phyloP scores from a whole-genome alignment of 2,888 invertebrate genomes.

The Gryllus longicercus region DNA sequence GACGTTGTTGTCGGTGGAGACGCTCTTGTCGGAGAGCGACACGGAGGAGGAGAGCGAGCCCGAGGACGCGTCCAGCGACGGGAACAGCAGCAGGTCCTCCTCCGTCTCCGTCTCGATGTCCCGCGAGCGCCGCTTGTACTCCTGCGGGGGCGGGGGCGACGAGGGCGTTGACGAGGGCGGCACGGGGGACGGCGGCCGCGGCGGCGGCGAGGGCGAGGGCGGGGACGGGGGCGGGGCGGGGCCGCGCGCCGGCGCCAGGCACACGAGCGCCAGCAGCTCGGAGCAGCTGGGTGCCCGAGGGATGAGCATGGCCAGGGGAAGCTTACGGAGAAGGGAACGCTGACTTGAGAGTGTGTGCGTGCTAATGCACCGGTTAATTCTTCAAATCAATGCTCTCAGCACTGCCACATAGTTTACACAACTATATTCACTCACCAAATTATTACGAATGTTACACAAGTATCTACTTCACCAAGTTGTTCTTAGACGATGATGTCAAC shows the following conservation, averaged over 20 bases:
- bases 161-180: slow-evolving; percentile 21
- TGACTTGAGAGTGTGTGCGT: too few species aligned
- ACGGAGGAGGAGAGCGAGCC: slow-evolving; percentile 71
- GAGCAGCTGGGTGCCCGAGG: not conserved
- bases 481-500: too few species aligned
- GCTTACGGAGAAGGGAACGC: too few species aligned
- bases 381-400: too few species aligned
- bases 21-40: slow-evolving; percentile 69
- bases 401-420: too few species aligned
- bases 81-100: slow-evolving; percentile 50
- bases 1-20: slow-evolving; percentile 72
- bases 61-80: slow-evolving; percentile 56
- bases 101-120: slow-evolving; percentile 83
- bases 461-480: too few species aligned
- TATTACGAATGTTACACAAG: too few species aligned
- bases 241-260: not conserved
- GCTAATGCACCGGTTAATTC: too few species aligned
- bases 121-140: slow-evolving; percentile 77
- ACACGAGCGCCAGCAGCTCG: not conserved
- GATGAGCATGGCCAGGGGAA: not conserved
- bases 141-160: slow-evolving; percentile 51
- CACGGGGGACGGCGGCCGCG: slow-evolving; percentile 24
- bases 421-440: too few species aligned
- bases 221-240: not conserved
- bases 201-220: not conserved